Evolutionary conservation across 2,797 vertebrate genomes (phyloP).

Genomic region (Taenioides sp.): DNA sequence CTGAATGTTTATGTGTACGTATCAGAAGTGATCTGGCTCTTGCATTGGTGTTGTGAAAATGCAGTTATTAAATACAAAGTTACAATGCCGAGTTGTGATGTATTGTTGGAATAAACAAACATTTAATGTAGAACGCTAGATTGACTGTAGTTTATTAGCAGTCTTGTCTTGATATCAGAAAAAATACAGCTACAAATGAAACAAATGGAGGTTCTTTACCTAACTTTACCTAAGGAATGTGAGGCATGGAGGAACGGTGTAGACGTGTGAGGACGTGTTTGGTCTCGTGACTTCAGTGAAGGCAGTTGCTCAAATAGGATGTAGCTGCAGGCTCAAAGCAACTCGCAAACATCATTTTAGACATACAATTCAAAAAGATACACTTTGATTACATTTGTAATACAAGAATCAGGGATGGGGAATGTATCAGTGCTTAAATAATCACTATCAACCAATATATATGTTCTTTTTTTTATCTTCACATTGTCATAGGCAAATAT

Average conservation of each 20-base stretch:
- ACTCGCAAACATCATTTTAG: neutral
- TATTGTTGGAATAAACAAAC: neutral
- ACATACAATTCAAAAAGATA: neutral
- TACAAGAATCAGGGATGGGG: neutral
- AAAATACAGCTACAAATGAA: neutral
- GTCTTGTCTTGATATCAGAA: neutral
- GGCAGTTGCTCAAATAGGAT: constrained; percentile 35
- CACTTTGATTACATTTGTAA: neutral
- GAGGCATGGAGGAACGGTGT: constrained; percentile 58
- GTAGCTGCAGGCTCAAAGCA: constrained; percentile 31
- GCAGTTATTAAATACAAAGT: neutral
- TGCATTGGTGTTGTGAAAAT: neutral
- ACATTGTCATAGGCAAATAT: neutral
- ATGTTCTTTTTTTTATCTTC: no score
- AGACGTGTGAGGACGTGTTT: constrained; percentile 49
- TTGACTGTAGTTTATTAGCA: neutral
- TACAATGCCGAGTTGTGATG: neutral
- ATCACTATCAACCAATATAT: no score
- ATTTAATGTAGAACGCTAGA: neutral
- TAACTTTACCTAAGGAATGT: constrained; percentile 47
- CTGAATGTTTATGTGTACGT: neutral
- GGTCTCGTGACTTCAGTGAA: constrained; percentile 41
- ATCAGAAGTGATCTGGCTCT: neutral
- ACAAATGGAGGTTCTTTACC: constrained; percentile 25
- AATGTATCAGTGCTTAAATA: no score